Conservation (phyloP, 2,113 vertebrate species). For the Nibea coibor region DNA sequence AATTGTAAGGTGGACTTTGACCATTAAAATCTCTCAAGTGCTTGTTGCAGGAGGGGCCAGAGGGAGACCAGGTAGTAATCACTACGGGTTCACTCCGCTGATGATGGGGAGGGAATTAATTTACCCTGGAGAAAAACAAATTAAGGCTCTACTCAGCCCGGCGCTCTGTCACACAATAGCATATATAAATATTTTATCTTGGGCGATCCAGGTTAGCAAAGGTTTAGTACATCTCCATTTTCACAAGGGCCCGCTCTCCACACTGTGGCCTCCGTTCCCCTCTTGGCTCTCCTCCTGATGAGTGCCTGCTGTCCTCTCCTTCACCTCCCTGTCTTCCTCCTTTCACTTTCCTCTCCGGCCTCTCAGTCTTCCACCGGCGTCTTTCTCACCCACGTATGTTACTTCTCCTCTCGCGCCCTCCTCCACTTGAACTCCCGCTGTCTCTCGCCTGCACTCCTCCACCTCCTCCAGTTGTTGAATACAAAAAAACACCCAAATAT, state of each 20-base stretch:
- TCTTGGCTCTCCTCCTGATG: conserved; percentile 69
- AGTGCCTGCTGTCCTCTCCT: conserved; percentile 73
- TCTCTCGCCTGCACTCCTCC: conserved; percentile 13
- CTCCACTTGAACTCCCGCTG: conserved; percentile 40
- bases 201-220: conserved; percentile 84
- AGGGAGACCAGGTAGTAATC: conserved; percentile 77
- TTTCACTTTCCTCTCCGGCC: conserved; percentile 44
- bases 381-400: conserved; percentile 19
- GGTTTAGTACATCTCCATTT: conserved; percentile 86
- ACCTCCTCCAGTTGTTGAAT: conserved; percentile 47
- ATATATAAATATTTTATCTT: conserved; percentile 90
- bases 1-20: conserved; percentile 84
- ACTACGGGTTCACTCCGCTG: conserved; percentile 69
- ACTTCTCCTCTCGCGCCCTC: conserved; percentile 30
- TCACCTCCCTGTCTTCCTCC: conserved; percentile 72
- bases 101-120: conserved; percentile 85
- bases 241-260: conserved; percentile 80
- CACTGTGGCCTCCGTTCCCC: conserved; percentile 65
- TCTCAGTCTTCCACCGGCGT: conserved; percentile 55
- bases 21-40: conserved; percentile 82
- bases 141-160: conserved; percentile 76
- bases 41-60: conserved; percentile 69
- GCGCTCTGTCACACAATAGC: conserved; percentile 83
- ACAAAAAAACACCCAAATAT: conserved; percentile 51
- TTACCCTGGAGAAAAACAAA: conserved; percentile 85